These are phyloP conservation scores for Lates japonicus DNA, from an alignment of 2,797 vertebrate species.

Conservation along the genomic window DNA sequence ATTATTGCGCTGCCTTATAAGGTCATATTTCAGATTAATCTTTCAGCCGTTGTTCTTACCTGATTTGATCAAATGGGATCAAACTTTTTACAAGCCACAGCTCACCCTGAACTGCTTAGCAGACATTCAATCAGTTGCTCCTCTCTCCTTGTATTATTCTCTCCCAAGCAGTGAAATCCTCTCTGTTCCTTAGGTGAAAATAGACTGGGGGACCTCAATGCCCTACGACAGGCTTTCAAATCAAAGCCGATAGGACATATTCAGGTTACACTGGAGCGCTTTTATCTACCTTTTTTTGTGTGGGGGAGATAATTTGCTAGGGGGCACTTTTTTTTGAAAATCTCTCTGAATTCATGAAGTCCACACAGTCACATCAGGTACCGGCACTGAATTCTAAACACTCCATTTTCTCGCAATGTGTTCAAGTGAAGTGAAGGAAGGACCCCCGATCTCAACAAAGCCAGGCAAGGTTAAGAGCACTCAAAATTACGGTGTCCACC, in stretches of 20 bases:
- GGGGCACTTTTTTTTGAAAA: slow-evolving; percentile 59
- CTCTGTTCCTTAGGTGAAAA: slow-evolving; percentile 67
- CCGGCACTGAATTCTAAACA: slow-evolving; percentile 58
- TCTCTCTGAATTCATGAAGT: slow-evolving; percentile 66
- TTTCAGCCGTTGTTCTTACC: slow-evolving; percentile 62
- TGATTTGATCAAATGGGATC: slow-evolving; percentile 64
- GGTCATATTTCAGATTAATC: slow-evolving; percentile 64
- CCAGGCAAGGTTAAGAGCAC: slow-evolving; percentile 76
- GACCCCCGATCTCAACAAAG: slow-evolving; percentile 70
- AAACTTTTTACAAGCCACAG: slow-evolving; percentile 61
- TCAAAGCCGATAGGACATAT: slow-evolving; percentile 72
- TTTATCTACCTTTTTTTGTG: slow-evolving; percentile 61
- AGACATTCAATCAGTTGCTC: slow-evolving; percentile 69
- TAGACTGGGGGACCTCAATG: slow-evolving; percentile 60
- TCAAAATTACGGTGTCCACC: slow-evolving; percentile 72
- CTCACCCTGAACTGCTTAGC: slow-evolving; percentile 63
- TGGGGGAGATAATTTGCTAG: slow-evolving; percentile 56
- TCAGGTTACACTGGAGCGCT: slow-evolving; percentile 67
- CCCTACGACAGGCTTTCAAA: slow-evolving; percentile 69
- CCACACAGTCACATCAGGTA: slow-evolving; percentile 46
- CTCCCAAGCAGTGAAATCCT: slow-evolving; percentile 57
- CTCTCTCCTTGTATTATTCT: slow-evolving; percentile 63
- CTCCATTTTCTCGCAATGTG: slow-evolving; percentile 61
- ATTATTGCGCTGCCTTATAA: slow-evolving; percentile 48
- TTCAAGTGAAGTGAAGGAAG: slow-evolving; percentile 55